Evolutionary conservation across 1,140 invertebrate species (phyloP), one percentile per base, ranked within the genome.

Genomic region (Onthophagus taurus): DNA sequence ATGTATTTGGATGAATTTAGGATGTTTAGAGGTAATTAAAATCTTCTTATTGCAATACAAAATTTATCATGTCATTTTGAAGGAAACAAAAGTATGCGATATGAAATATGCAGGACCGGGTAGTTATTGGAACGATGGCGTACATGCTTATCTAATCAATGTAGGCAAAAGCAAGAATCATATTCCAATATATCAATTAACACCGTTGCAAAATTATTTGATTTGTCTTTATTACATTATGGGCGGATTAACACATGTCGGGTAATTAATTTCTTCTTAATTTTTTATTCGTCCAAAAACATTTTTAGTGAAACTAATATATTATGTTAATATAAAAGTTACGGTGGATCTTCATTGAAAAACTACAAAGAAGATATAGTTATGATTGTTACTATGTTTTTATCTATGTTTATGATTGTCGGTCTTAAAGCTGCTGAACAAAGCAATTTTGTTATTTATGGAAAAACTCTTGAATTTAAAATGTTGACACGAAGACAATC

Each of bases 11-110:
- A 11, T 21, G 18, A 7, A 12, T 9, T 21, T 37, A 12, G 35
- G 35, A 37, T 37, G 35, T 23, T 16, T 21, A 12, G 35, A 37
- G n/a, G 35, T 37, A 23, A 16, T n/a, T 33, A 33, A 9, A 2
- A n/a, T n/a, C n/a, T n/a, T n/a, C n/a, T n/a, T n/a, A n/a, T 7
- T 14, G 31, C 8, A 33, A 13, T 2, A 16, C 31, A 16, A n/a
- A 2, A 2, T 33, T 33, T 8, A n/a, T n/a, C n/a, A n/a, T 26
- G 7, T n/a, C 24, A 7, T 7, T n/a, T 2, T 12, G n/a, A 21
- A 37, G 35, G 35, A 16, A 16, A n/a, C 18, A 16, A 12, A 20
- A 3, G 13, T 37, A 21, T 37, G 35, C 20, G 35, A 37, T 13
- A 12, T 1, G 5, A 37, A 37, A 21, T 37, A 21, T 4, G 14